Percentiles rank a stretch among this genome's conserved stretches.
phyloP scores from a whole-genome alignment of 1,140 invertebrate species.

The Drosophila ambigua region DNA sequence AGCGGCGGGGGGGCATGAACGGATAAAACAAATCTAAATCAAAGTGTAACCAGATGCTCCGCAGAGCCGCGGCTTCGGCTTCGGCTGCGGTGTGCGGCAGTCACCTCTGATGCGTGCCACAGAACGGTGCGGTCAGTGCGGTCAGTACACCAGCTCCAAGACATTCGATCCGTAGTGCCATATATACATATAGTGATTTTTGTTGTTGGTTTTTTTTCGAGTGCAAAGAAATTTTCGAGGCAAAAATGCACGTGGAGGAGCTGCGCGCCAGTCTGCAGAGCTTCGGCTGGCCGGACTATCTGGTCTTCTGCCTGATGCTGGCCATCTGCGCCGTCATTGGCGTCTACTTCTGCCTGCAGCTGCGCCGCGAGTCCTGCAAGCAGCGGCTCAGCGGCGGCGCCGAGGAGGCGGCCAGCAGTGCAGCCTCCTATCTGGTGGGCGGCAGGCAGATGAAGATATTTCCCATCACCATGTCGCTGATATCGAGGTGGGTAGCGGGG shows the following conservation, averaged over 20 bases:
- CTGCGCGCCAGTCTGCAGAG: slow-evolving; percentile 87
- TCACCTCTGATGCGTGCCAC: slow-evolving; percentile 64
- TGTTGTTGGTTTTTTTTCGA: slow-evolving; percentile 15
- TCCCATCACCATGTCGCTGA: slow-evolving; percentile 91
- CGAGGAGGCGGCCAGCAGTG: slow-evolving; percentile 78
- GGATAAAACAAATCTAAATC: slow-evolving; percentile 45
- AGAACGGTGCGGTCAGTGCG: slow-evolving; percentile 47
- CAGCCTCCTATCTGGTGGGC: slow-evolving; percentile 91
- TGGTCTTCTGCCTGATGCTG: slow-evolving; percentile 90
- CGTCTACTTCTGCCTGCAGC: slow-evolving; percentile 90
- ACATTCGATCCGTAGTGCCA: neutral
- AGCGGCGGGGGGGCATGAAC: too few relatives aligned
- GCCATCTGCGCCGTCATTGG: slow-evolving; percentile 89
- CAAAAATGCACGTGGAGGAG: slow-evolving; percentile 85
- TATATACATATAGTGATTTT: neutral
- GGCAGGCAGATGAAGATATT: slow-evolving; percentile 92
- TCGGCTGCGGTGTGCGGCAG: slow-evolving; percentile 42
- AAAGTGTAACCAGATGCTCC: slow-evolving; percentile 23
- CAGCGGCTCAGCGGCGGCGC: slow-evolving; percentile 83
- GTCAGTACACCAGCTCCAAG: neutral
- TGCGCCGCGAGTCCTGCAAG: slow-evolving; percentile 84
- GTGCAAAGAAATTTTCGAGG: neutral
- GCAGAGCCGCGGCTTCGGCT: slow-evolving; percentile 9
- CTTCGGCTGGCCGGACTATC: slow-evolving; percentile 89
- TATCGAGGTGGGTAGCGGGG: slow-evolving; percentile 90